Base-by-base conservation (phyloP, 2,797 vertebrate genomes). In the Brachymystax lenok region DNA sequence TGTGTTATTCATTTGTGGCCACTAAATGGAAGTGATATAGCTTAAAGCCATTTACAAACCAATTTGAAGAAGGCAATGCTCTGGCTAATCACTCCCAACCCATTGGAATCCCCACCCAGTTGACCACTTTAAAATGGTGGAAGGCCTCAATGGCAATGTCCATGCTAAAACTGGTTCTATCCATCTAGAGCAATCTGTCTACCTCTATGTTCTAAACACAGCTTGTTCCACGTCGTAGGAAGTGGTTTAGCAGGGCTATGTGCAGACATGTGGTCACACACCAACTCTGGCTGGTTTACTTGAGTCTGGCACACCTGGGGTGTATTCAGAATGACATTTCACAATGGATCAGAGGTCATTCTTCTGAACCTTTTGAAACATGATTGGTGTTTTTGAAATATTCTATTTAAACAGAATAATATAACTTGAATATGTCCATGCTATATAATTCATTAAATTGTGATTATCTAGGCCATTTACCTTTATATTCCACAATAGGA, bases 291-390 rank as follows among this genome's bases (percentile, higher is more conserved):
- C n/a, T 56, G 19, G n/a, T 59, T n/a, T 59, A 21, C 56, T 59
- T 59, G 56, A 59, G 56, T 59, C 56, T 59, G n/a, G 56, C 56
- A 21, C 21, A 59, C 87, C 89, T 87, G 85, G 87, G 85, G 85
- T 83, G 88, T 85, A 77, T 87, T 87, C 74, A 84, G 76, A 40
- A 74, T 8, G 4, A 46, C 40, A 46, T 46, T 46, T 46, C 40
- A 59, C 19, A 4, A 56, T 56, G 54, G 14, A 54, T 16, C 51
- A 54, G 51, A 19, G 16, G 35, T 8, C 35, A 40, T 56, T 7
- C 19, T 71, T 82, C 21, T 63, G n/a, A 63, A 10, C 71, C 28
- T 51, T 75, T 24, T 74, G 19, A 85, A 74, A 46, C 40, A 7
- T 27, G 59, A 1, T 46, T 46, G 40, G 21, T 27, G 21, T 63